These are phyloP conservation scores for Tribolium castaneum DNA, from an alignment of 1,140 invertebrate genomes.

Conservation along the genomic window DNA sequence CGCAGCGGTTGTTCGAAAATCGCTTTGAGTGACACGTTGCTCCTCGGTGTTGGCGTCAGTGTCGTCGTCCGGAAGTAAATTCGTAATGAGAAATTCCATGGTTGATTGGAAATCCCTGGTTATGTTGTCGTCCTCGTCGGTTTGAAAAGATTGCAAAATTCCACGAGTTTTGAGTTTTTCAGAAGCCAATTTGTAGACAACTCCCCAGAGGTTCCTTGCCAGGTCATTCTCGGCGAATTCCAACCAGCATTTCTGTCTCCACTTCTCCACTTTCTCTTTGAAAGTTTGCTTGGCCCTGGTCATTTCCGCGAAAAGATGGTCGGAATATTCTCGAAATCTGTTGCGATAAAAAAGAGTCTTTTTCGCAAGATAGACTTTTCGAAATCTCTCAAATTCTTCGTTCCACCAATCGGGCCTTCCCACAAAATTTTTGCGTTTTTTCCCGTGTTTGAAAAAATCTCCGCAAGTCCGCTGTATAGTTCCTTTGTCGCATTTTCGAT, in stretches of 20 bases:
- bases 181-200: neutral
- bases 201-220: neutral
- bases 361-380: neutral
- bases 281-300: neutral
- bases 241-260: neutral
- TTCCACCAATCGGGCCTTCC: neutral
- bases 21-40: neutral
- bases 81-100: neutral
- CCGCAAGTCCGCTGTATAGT: neutral
- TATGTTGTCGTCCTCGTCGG: neutral
- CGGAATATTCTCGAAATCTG: neutral
- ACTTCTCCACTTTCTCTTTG: neutral
- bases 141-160: neutral
- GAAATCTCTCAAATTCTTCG: neutral
- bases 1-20: neutral
- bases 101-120: neutral
- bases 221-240: neutral
- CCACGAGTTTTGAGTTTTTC: neutral
- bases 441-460: neutral
- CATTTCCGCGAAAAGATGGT: neutral
- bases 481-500: neutral
- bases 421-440: neutral
- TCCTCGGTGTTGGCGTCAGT: neutral
- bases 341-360: neutral
- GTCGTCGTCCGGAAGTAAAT: neutral